These are phyloP conservation scores for Hippocampus abdominalis DNA, from an alignment of 2,113 vertebrate genomes.

Conservation along the genomic window DNA sequence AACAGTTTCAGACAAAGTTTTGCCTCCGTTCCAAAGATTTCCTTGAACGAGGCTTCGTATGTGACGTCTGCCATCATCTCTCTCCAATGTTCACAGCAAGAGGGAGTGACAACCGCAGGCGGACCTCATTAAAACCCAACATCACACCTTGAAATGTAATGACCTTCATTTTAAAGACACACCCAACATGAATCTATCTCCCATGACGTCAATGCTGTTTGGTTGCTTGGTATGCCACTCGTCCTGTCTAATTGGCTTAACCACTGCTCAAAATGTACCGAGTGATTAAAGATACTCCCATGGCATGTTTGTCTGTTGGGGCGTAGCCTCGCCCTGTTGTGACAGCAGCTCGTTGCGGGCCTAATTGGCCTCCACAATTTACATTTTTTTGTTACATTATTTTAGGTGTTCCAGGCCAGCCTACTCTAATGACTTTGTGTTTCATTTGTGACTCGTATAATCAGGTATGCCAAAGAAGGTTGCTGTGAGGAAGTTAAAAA, in stretches of 20 bases:
- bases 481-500: neutral
- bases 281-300: neutral
- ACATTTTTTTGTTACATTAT: neutral
- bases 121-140: neutral
- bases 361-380: neutral
- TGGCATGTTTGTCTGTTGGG: neutral
- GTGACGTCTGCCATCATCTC: neutral
- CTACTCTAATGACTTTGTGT: neutral
- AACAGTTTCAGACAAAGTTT: neutral
- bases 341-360: neutral
- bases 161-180: neutral
- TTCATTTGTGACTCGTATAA: neutral
- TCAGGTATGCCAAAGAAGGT: neutral
- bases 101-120: neutral
- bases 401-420: neutral
- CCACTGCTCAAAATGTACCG: neutral
- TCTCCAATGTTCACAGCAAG: neutral
- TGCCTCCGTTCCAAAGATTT: neutral
- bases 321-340: neutral
- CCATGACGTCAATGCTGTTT: neutral
- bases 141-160: constrained; percentile 2
- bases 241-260: neutral
- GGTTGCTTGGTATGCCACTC: constrained; percentile 8
- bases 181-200: neutral
- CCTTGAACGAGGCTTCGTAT: neutral